Evolutionary conservation across 2,888 invertebrate genomes (phyloP).

Genomic region (Nipponacmea schrenckii): DNA sequence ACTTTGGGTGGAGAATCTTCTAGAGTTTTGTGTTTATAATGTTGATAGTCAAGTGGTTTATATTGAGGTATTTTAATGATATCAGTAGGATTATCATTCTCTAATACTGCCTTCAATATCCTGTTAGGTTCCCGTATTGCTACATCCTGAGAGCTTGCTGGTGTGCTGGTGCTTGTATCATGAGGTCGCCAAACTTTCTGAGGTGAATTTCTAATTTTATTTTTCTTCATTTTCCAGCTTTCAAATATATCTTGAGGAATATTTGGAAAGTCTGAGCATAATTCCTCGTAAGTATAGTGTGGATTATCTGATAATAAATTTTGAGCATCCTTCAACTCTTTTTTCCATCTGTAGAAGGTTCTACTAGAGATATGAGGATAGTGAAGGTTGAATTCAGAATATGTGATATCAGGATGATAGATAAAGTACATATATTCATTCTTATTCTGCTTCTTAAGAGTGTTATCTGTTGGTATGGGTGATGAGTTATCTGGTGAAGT

Average conservation of each 20-base stretch:
- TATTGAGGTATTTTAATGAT: background rate
- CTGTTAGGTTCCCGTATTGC: background rate
- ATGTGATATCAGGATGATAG: conserved; percentile 19
- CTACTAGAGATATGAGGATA: conserved; percentile 20
- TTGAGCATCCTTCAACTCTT: conserved; percentile 15
- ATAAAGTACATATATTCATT: conserved; percentile 20
- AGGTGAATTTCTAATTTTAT: conserved; percentile 10
- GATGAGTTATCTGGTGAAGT: background rate
- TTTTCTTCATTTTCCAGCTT: conserved; percentile 23
- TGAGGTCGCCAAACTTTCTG: conserved; percentile 2
- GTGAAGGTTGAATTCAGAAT: conserved; percentile 13
- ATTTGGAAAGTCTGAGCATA: conserved; percentile 22
- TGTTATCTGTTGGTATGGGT: background rate
- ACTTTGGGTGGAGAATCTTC: background rate
- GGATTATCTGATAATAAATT: conserved; percentile 16
- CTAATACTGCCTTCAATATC: conserved; percentile 7
- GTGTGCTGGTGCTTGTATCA: background rate
- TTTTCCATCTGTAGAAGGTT: conserved; percentile 22
- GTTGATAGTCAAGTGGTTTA: background rate
- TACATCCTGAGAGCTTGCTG: no score
- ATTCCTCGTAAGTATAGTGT: conserved; percentile 12
- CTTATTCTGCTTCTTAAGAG: background rate
- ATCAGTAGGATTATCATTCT: background rate
- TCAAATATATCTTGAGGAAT: conserved; percentile 25
- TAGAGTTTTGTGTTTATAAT: background rate